Evolutionary conservation across 2,113 vertebrate species (phyloP).

Genomic region (Protobothrops mucrosquamatus): DNA sequence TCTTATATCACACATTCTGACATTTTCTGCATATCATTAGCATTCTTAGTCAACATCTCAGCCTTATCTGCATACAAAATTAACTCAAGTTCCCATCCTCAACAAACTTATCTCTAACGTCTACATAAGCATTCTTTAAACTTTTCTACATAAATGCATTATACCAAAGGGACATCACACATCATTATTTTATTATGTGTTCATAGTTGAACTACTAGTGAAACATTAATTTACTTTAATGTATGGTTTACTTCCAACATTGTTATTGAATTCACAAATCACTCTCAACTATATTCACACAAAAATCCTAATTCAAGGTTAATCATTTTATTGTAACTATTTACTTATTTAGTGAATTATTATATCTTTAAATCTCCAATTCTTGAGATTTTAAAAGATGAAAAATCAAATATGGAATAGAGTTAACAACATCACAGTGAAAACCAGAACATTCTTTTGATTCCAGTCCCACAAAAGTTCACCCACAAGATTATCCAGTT

Average conservation of each 20-base stretch:
- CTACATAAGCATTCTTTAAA: not conserved
- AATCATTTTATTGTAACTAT: not conserved
- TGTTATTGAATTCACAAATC: not conserved
- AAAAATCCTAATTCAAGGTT: not conserved
- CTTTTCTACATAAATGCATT: not conserved
- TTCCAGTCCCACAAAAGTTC: not conserved
- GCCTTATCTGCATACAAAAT: not conserved
- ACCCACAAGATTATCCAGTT: not conserved
- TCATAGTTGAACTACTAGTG: not conserved
- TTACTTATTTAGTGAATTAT: not conserved
- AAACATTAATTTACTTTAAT: not conserved
- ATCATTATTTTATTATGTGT: not conserved
- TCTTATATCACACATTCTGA: not conserved
- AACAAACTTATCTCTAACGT: not conserved
- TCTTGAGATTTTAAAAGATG: not conserved
- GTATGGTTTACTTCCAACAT: not conserved
- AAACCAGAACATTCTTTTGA: not conserved
- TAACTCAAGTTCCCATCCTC: not conserved
- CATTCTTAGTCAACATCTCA: not conserved
- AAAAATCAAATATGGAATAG: not conserved
- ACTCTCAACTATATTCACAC: not conserved
- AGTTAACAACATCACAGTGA: not conserved
- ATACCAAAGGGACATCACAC: not conserved
- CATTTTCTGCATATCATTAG: not conserved
- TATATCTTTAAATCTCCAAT: not conserved